Conservation (phyloP, 2,113 vertebrate genomes). For the Chaenocephalus aceratus region DNA sequence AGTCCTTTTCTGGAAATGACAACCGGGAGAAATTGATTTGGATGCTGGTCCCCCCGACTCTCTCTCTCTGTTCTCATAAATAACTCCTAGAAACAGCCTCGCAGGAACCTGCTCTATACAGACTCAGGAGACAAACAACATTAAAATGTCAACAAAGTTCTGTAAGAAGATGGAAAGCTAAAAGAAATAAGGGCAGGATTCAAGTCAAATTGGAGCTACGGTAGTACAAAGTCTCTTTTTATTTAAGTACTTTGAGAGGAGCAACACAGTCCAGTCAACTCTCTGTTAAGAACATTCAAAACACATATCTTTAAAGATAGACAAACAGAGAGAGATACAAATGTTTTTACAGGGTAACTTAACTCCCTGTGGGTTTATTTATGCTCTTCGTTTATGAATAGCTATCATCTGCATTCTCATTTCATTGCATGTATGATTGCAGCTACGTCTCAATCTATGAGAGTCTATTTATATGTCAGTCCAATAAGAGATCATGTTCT, state of each 20-base stretch:
- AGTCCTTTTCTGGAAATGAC: constrained; percentile 50
- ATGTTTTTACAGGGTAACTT: neutral
- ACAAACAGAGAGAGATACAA: too few relatives aligned
- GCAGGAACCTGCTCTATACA: neutral
- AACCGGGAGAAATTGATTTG: constrained; percentile 50
- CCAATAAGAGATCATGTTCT: constrained; percentile 27
- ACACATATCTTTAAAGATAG: neutral
- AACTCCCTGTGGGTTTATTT: constrained; percentile 20
- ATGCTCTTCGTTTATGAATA: constrained; percentile 28
- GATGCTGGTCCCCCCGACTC: neutral
- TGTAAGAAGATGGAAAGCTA: constrained; percentile 8
- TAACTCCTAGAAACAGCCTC: constrained; percentile 23
- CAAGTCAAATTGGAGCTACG: neutral
- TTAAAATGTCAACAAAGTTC: constrained; percentile 4
- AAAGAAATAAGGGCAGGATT: neutral
- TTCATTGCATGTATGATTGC: constrained; percentile 27
- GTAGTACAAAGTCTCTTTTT: neutral
- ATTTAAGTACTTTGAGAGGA: neutral
- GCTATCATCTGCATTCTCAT: constrained; percentile 28
- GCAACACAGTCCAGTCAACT: neutral
- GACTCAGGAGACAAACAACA: neutral
- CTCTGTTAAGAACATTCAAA: neutral
- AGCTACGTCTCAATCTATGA: constrained; percentile 21
- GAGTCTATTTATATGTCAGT: constrained; percentile 35
- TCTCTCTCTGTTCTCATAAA: constrained; percentile 30